Conservation (phyloP, 1,140 invertebrate species). For the Dreissena rostriformis region DNA sequence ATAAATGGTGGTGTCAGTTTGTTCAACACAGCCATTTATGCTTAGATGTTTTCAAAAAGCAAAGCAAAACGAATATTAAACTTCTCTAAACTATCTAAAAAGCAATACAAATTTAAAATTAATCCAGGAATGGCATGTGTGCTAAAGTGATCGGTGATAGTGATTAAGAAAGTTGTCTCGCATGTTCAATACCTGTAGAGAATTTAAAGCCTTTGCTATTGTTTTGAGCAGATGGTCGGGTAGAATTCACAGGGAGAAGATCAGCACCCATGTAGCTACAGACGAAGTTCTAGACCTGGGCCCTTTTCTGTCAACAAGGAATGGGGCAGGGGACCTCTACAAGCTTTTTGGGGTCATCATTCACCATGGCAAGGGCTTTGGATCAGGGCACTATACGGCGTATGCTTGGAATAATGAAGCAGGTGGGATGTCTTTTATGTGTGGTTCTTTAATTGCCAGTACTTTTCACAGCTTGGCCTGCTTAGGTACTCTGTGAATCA, state of each 20-base stretch:
- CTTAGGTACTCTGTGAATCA: no score
- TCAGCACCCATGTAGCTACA: conserved; percentile 71
- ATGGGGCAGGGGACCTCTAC: conserved; percentile 48
- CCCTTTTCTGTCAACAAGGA: conserved; percentile 63
- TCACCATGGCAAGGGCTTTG: conserved; percentile 75
- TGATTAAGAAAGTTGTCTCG: no score
- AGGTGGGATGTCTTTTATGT: conserved; percentile 52
- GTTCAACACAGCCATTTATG: no score
- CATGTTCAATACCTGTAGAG: not conserved
- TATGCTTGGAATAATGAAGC: conserved; percentile 72
- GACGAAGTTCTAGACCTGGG: conserved; percentile 68
- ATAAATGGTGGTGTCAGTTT: no score
- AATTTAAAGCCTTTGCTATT: not conserved
- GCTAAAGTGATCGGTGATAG: no score
- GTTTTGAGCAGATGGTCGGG: conserved; percentile 71
- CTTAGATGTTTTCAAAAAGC: no score
- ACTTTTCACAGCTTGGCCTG: no score
- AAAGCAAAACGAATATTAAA: no score
- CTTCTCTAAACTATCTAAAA: no score
- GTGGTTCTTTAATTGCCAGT: no score
- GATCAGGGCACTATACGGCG: conserved; percentile 76
- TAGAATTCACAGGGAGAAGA: conserved; percentile 73
- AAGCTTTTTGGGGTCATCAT: conserved; percentile 71
- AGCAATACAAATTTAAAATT: no score
- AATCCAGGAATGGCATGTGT: no score